A percentile compares a stretch with the other conserved stretches of the same genome.
phyloP scores from a whole-genome alignment of 2,797 vertebrate genomes.

The Spizella passerina region DNA sequence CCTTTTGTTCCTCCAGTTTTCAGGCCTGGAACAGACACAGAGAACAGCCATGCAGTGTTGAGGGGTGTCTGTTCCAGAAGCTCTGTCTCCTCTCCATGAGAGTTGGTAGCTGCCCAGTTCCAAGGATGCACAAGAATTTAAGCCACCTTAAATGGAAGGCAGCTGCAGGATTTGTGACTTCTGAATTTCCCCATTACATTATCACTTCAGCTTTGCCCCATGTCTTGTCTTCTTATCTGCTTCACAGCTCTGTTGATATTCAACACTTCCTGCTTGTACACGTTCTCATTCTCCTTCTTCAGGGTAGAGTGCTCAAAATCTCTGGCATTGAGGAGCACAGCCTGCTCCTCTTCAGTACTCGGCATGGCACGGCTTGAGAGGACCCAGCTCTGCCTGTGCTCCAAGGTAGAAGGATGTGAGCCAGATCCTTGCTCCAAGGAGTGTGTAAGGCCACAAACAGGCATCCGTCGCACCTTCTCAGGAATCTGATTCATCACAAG shows the following conservation, averaged over 20 bases:
- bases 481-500: not conserved
- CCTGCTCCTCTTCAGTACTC: not conserved
- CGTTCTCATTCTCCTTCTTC: not conserved
- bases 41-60: not conserved
- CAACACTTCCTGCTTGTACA: not conserved
- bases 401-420: not conserved
- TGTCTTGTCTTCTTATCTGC: not conserved
- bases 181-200: not conserved
- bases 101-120: not conserved
- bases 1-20: not conserved
- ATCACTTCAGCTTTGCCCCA: not conserved
- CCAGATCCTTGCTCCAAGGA: not conserved
- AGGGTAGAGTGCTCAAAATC: not conserved
- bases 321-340: not conserved
- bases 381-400: not conserved
- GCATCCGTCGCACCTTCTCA: not conserved
- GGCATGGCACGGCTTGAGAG: not conserved
- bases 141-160: not conserved
- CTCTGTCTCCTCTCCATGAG: not conserved
- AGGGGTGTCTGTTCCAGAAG: not conserved
- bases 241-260: not conserved
- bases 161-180: not conserved
- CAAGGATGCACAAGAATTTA: not conserved
- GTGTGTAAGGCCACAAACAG: not conserved
- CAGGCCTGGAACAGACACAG: not conserved